Evolutionary conservation across 2,797 vertebrate genomes (phyloP), one percentile per base, ranked within the genome.

Genomic region (Propithecus perrieri): DNA sequence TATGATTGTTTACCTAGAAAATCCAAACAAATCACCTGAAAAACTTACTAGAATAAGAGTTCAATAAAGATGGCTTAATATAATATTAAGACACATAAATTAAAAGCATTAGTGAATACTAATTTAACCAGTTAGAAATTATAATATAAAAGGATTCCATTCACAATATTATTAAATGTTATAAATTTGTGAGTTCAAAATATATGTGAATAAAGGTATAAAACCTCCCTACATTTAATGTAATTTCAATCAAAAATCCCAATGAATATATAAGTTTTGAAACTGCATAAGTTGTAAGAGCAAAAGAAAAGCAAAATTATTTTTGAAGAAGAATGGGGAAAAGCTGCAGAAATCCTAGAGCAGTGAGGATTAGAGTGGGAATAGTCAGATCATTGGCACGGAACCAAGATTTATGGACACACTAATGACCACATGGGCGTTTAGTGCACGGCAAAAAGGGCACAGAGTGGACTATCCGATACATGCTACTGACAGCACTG

Each of bases 281-380:
- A 91, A 84, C 5, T 92, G 26, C n/a, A 80, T 72, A 26, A 78
- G 92, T 18, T 17, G 3, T 67, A 86, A 87, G 30, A 85, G 57
- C 10, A 28, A 63, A 87, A 55, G 41, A 50, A 87, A 89, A n/a
- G 38, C 35, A 80, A 80, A 57, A 86, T 50, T 75, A 63, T 41
- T 95, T 93, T 76, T 89, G 63, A 69, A 69, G 28, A 78, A 92
- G n/a, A 91, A 48, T 67, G 41, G 35, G 28, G 59, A 89, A 95
- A 75, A 80, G 33, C 74, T 74, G 28, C 8, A 35, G 24, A 55
- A 74, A 48, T 43, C n/a, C 53, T 50, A 71, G 0, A 57, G 35
- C 63, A 74, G 61, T 85, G 38, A 48, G 35, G 61, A 33, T 33
- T 15, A 63, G 30, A 3, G 14, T 30, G 7, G 61, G 30, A 63